Percentiles rank a stretch among this genome's conserved stretches.
These are phyloP conservation scores for Pterocles orientalis DNA, from an alignment of 2,113 vertebrate genomes.

Conservation along the genomic window DNA sequence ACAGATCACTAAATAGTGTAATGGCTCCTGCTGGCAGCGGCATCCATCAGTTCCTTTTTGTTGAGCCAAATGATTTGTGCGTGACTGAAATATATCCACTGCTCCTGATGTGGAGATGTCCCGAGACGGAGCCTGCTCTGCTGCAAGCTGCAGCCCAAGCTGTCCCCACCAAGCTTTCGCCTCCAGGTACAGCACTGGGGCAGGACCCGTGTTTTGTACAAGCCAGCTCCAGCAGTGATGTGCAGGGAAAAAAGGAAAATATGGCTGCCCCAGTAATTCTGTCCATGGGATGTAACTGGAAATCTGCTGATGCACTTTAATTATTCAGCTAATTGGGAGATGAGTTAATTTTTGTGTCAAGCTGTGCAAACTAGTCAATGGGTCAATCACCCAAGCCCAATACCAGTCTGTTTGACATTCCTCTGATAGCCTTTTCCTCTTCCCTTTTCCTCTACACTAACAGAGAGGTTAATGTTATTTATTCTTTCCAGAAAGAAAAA, in stretches of 20 bases:
- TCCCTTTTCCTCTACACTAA: neutral
- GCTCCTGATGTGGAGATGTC: neutral
- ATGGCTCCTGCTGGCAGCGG: neutral
- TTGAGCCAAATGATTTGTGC: accelerated
- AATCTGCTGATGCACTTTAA: neutral
- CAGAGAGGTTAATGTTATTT: conserved; percentile 1
- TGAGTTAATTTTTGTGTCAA: conserved; percentile 20
- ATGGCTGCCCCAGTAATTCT: neutral
- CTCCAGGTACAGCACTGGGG: neutral
- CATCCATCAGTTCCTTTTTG: neutral
- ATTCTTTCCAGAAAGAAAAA: conserved; percentile 29
- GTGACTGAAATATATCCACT: neutral
- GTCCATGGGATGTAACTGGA: neutral
- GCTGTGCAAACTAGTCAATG: neutral
- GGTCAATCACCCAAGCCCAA: neutral
- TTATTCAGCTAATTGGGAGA: neutral
- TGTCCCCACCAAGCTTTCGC: neutral
- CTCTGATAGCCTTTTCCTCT: neutral
- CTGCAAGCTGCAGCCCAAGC: accelerated
- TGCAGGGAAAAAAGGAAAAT: neutral
- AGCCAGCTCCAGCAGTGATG: neutral
- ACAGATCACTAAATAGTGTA: neutral
- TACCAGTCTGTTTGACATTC: neutral
- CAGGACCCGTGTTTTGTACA: neutral
- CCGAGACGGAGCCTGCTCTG: neutral